Evolutionary conservation across 2,113 vertebrate genomes (phyloP).

Genomic region (Typhlomys cinereus): DNA sequence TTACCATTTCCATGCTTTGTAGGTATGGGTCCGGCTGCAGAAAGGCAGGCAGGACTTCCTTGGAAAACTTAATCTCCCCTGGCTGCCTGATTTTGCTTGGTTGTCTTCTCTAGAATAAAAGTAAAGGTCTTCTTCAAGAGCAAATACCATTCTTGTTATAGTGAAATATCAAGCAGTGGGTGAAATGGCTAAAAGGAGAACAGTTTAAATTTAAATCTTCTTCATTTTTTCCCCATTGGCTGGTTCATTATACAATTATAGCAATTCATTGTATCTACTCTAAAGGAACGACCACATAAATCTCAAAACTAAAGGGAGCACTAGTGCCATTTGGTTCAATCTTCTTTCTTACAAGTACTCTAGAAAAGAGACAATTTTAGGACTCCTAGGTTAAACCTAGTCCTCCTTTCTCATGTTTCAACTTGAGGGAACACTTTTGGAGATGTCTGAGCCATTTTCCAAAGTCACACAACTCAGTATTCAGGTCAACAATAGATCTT

Average conservation of each 20-base stretch:
- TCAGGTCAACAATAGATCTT: conserved; percentile 52
- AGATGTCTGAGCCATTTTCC: conserved; percentile 10
- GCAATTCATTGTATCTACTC: neutral
- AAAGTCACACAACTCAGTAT: conserved; percentile 17
- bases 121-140: neutral
- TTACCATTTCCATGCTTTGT: neutral
- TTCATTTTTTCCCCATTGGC: neutral
- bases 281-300: neutral
- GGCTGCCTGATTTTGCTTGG: neutral
- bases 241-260: neutral
- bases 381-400: conserved; percentile 37
- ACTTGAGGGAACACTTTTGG: neutral
- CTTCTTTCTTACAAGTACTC: neutral
- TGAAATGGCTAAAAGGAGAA: conserved; percentile 16
- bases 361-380: neutral
- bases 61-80: neutral
- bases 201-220: conserved; percentile 30
- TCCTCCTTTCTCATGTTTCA: neutral
- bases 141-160: conserved; percentile 24
- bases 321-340: neutral
- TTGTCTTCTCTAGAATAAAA: neutral
- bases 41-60: neutral
- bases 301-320: neutral
- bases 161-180: neutral
- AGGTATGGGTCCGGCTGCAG: neutral